phyloP scores from a whole-genome alignment of 2,888 invertebrate species.

The Encarsia formosa region DNA sequence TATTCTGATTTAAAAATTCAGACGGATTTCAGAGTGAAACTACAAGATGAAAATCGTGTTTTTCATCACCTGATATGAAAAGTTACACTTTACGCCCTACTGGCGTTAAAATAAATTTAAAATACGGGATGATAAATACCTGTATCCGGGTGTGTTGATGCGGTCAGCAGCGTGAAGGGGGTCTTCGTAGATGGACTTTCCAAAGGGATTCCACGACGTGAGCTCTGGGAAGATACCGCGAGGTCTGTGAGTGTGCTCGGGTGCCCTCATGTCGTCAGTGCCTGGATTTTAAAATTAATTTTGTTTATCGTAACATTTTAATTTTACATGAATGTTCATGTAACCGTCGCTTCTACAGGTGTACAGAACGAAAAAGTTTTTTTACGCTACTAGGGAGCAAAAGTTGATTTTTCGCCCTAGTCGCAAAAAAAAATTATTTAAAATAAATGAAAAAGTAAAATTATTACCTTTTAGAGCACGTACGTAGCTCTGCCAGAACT shows the following conservation, averaged over 20 bases:
- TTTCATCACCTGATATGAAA: too few species aligned
- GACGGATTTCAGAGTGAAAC: not conserved
- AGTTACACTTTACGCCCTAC: slow-evolving; percentile 87
- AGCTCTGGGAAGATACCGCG: slow-evolving; percentile 67
- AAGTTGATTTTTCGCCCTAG: too few species aligned
- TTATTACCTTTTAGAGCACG: slow-evolving; percentile 82
- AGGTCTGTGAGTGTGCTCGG: slow-evolving; percentile 67
- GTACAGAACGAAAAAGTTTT: too few species aligned
- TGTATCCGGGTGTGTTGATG: slow-evolving; percentile 83
- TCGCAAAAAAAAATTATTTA: not conserved
- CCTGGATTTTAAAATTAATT: too few species aligned
- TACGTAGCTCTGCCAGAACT: slow-evolving; percentile 91
- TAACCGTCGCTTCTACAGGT: too few species aligned
- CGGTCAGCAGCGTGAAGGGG: slow-evolving; percentile 76
- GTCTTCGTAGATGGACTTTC: slow-evolving; percentile 85
- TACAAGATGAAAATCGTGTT: not conserved
- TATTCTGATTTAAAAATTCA: too few species aligned
- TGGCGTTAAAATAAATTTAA: slow-evolving; percentile 64
- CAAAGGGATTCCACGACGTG: slow-evolving; percentile 69
- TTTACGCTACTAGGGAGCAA: too few species aligned
- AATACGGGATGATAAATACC: slow-evolving; percentile 43
- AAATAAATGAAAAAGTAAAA: not conserved
- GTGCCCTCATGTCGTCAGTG: slow-evolving; percentile 88
- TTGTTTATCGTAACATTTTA: too few species aligned
- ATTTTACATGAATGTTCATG: too few species aligned